phyloP scores from a whole-genome alignment of 2,797 vertebrate species.

The Poecilia picta region DNA sequence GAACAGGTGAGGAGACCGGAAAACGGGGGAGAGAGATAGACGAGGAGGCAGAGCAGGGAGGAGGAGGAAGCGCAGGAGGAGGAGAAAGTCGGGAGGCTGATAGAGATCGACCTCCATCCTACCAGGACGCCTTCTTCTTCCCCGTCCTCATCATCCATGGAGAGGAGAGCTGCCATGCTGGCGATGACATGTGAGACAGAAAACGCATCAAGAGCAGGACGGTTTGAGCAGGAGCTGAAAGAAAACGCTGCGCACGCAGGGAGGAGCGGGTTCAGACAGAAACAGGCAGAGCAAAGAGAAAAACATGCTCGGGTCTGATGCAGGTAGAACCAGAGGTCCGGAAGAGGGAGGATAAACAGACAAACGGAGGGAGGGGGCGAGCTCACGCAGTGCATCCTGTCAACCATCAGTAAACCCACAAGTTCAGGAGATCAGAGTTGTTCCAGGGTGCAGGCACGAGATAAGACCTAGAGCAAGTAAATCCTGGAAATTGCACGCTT shows the following conservation, averaged over 20 bases:
- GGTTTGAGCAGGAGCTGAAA: constrained; percentile 17
- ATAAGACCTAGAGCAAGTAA: constrained; percentile 27
- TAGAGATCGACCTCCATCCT: constrained; percentile 80
- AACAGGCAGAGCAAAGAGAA: constrained; percentile 15
- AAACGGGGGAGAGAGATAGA: constrained; percentile 61
- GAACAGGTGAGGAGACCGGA: constrained; percentile 53
- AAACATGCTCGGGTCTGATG: not conserved
- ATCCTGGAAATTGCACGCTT: constrained; percentile 14
- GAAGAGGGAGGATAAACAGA: constrained; percentile 6
- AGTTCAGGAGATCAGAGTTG: constrained; percentile 24
- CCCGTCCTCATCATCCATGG: constrained; percentile 85
- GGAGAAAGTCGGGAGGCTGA: constrained; percentile 64
- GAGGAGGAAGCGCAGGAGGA: constrained; percentile 47
- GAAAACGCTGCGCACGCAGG: not conserved
- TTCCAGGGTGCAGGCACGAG: constrained; percentile 5
- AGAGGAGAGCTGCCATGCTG: constrained; percentile 85
- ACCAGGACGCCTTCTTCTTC: constrained; percentile 86
- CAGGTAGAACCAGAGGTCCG: constrained; percentile 2
- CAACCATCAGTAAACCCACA: constrained; percentile 12
- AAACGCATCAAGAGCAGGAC: constrained; percentile 14
- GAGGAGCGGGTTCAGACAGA: constrained; percentile 1
- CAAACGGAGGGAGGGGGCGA: constrained; percentile 4
- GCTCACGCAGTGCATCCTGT: constrained; percentile 17
- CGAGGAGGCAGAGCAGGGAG: constrained; percentile 65
- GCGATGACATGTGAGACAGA: constrained; percentile 76